Evolutionary conservation across 2,888 invertebrate genomes (phyloP), one percentile per base, ranked within the genome.

Genomic region (Lepidocyrtoides sp.): DNA sequence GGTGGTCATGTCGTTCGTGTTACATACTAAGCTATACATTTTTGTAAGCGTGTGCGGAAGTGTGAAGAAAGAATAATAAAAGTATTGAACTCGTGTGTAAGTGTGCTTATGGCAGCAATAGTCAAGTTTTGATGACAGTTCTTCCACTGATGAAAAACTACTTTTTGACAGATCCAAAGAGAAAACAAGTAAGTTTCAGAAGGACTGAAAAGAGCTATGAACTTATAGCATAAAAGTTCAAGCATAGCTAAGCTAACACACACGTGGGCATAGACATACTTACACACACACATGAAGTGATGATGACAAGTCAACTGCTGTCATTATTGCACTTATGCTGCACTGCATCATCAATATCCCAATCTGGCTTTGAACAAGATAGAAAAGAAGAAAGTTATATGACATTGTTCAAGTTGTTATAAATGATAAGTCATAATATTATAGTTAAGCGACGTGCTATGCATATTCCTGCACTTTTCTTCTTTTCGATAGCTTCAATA

Each of bases 241-340:
- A n/a, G n/a, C n/a, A n/a, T n/a, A 51, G 51, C 14, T 51, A 2
- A 51, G 51, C 51, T 14, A n/a, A n/a, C 14, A 5, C 20, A 20
- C 2, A 4, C 1, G 29, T 29, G 10, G 63, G 29, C 26, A n/a
- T n/a, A n/a, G n/a, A n/a, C n/a, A n/a, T n/a, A n/a, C n/a, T n/a
- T n/a, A 29, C 63, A 14, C 14, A 63, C 63, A 26, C 29, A 63
- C 63, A 63, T 29, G 29, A 29, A 10, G 54, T 81, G 75, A 44
- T 14, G 79, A 81, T 81, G 79, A 81, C 79, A 81, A 81, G 79
- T 81, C 57, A 81, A 81, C 79, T 81, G 57, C 79, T 75, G 75
- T 75, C 57, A 72, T 44, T 44, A 72, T 72, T 72, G 69, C 69
- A 41, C 41, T 41, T 44, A 10, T 23, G 10, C 23, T 72, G 44